Percentiles rank a stretch among this genome's conserved stretches.
phyloP scores from a whole-genome alignment of 2,797 vertebrate species.

The Toxotes lorentzi region DNA sequence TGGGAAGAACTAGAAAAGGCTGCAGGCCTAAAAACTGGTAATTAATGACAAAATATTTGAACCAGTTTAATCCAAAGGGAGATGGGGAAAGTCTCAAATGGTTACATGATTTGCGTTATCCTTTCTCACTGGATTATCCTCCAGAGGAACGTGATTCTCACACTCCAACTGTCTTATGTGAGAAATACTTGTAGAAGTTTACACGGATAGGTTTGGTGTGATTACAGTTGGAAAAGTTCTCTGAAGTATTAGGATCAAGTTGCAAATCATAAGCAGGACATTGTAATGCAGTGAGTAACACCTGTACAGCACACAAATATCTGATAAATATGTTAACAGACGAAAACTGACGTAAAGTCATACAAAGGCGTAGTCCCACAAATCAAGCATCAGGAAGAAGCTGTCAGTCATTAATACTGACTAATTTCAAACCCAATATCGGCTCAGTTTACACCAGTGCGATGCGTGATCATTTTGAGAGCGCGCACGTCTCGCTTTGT shows the following conservation, averaged over 20 bases:
- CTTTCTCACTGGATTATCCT: background rate
- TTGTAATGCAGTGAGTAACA: background rate
- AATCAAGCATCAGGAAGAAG: background rate
- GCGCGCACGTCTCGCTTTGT: background rate
- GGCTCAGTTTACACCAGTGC: constrained; percentile 18
- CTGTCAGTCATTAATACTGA: background rate
- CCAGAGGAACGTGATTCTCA: background rate
- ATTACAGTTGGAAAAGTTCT: background rate
- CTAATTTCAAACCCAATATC: background rate
- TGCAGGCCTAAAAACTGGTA: background rate
- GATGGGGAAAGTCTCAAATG: background rate
- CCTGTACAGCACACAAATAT: background rate
- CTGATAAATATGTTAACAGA: background rate
- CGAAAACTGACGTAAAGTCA: background rate
- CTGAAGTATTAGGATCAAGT: background rate
- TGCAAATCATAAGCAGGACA: background rate
- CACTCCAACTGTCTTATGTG: background rate
- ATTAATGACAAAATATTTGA: background rate
- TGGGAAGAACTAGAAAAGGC: background rate
- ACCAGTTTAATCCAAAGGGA: background rate
- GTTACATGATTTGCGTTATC: background rate
- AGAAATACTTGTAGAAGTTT: background rate
- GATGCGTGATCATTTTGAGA: background rate
- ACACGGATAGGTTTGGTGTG: background rate
- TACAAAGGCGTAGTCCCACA: background rate